A percentile compares a stretch with the other conserved stretches of the same genome.
phyloP scores from a whole-genome alignment of 2,888 invertebrate genomes.

The Drosophila macrospina region DNA sequence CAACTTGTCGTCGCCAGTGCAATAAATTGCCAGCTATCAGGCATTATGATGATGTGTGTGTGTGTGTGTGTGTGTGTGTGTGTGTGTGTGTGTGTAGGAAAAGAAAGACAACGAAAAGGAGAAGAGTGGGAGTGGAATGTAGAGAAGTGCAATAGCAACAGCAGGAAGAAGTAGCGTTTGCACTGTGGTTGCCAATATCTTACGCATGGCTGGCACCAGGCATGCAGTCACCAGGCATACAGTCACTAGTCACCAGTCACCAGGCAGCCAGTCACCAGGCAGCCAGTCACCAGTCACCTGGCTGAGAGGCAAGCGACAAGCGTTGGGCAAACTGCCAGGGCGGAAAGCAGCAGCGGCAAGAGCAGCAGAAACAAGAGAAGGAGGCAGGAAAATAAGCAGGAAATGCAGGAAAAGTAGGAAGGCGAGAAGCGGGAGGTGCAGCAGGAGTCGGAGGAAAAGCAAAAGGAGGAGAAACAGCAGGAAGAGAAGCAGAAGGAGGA shows the following conservation, averaged over 20 bases:
- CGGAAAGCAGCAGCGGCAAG: not conserved
- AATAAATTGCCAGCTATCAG: conserved; percentile 57
- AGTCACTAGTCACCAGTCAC: conserved; percentile 10
- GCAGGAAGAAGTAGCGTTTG: conserved; percentile 34
- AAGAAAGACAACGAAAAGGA: too few species aligned
- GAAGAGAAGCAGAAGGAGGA: too few species aligned
- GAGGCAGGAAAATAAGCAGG: not conserved
- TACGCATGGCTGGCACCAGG: conserved; percentile 57
- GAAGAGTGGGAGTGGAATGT: not conserved
- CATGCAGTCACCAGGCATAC: conserved; percentile 14
- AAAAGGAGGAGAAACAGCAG: conserved; percentile 10
- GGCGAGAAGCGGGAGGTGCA: too few species aligned
- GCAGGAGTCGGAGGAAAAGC: conserved; percentile 18
- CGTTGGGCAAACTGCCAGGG: conserved; percentile 23
- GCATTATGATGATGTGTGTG: conserved; percentile 56
- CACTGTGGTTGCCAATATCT: conserved; percentile 65
- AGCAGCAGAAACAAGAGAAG: too few species aligned
- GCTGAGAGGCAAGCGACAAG: conserved; percentile 17
- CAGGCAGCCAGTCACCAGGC: conserved; percentile 18
- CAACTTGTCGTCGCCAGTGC: conserved; percentile 41
- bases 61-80: not conserved
- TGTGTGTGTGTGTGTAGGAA: too few species aligned
- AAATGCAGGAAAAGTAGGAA: not conserved
- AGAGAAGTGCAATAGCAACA: not conserved
- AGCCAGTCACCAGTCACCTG: conserved; percentile 23